Conservation (phyloP, 37 sponge, comb jelly and placozoan genomes). For the Spongilla lacustris region DNA sequence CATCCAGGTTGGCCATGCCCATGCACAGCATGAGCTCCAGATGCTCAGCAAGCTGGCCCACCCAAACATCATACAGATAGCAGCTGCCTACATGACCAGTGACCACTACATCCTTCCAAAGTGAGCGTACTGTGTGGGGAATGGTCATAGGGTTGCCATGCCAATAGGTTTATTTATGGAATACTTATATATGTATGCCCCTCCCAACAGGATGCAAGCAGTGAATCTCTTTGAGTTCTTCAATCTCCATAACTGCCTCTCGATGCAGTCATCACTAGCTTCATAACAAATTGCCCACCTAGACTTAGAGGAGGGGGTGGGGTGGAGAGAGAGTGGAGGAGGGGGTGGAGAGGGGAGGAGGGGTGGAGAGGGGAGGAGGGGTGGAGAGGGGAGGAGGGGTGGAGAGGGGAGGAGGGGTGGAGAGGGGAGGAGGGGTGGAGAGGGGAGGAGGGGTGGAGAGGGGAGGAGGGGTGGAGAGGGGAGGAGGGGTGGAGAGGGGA, state of each 20-base stretch:
- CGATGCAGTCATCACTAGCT: slow-evolving; percentile 37
- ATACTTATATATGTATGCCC: too few relatives aligned
- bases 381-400: too few relatives aligned
- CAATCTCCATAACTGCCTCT: slow-evolving; percentile 19
- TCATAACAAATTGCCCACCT: slow-evolving; percentile 58
- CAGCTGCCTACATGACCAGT: slow-evolving; percentile 42
- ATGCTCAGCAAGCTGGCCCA: slow-evolving; percentile 57
- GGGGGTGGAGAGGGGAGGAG: too few relatives aligned
- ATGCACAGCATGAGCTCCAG: slow-evolving; percentile 64
- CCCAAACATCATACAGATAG: slow-evolving; percentile 48
- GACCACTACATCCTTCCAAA: slow-evolving; percentile 39
- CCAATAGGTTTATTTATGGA: too few relatives aligned
- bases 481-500: too few relatives aligned
- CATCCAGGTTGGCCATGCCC: slow-evolving; percentile 26
- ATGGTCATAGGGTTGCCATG: too few relatives aligned
- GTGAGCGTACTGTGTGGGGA: slow-evolving; percentile 45
- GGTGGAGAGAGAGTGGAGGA: too few relatives aligned
- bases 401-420: too few relatives aligned
- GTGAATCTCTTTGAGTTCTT: slow-evolving; percentile 52
- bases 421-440: too few relatives aligned
- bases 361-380: too few relatives aligned
- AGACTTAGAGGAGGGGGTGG: slow-evolving; percentile 32
- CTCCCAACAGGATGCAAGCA: slow-evolving; percentile 35
- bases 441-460: too few relatives aligned
- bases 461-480: too few relatives aligned